Conservation (phyloP, 2,888 invertebrate genomes). For the Drosophila nr. medialis region DNA sequence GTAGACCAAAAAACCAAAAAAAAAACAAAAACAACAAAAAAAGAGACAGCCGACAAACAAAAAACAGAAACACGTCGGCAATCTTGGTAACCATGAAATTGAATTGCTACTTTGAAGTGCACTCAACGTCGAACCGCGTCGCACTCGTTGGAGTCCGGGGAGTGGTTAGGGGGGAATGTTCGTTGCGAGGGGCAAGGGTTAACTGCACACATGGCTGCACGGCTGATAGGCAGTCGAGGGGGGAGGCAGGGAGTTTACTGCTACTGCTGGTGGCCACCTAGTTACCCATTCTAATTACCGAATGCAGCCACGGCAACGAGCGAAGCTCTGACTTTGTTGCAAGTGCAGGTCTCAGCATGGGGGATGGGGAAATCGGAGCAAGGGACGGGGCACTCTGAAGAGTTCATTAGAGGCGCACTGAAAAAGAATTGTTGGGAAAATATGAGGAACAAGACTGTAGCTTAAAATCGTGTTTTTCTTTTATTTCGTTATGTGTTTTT, state of each 20-base stretch:
- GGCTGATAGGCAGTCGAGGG: conserved; percentile 63
- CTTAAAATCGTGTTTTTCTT: conserved; percentile 21
- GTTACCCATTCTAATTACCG: conserved; percentile 74
- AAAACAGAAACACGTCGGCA: conserved; percentile 29
- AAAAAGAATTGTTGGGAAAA: neutral
- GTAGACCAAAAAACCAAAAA: neutral
- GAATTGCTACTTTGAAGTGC: conserved; percentile 83
- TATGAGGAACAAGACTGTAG: conserved; percentile 10
- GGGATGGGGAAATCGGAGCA: neutral
- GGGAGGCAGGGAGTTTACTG: neutral
- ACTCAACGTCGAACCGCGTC: conserved; percentile 65
- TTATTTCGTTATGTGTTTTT: conserved; percentile 1
- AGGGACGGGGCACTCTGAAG: conserved; percentile 18
- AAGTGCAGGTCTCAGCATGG: conserved; percentile 31
- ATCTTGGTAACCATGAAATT: conserved; percentile 77
- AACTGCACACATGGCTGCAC: conserved; percentile 77
- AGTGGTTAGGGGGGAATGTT: neutral
- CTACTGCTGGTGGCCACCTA: conserved; percentile 62
- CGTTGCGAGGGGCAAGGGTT: conserved; percentile 50
- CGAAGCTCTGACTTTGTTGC: conserved; percentile 42
- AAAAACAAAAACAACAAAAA: neutral
- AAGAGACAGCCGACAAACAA: neutral
- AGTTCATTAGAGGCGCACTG: conserved; percentile 55
- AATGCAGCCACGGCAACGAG: conserved; percentile 66
- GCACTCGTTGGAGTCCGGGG: conserved; percentile 8